These are phyloP conservation scores for Phenacoccus solenopsis DNA, from an alignment of 1,140 invertebrate genomes.

Conservation along the genomic window DNA sequence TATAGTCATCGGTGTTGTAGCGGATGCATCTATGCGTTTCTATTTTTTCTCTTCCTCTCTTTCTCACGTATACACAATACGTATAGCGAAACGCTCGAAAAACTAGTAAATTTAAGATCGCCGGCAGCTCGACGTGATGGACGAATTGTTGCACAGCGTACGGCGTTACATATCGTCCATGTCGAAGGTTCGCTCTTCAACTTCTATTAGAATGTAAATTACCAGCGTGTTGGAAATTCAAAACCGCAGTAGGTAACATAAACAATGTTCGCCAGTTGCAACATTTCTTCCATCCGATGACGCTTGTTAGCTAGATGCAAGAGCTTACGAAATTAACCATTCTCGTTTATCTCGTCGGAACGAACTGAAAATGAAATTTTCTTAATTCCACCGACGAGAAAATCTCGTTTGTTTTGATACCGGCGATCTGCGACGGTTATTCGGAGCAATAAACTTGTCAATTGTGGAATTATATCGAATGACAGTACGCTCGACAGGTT, in stretches of 20 bases:
- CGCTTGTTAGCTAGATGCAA: no score
- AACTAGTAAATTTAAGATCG: no score
- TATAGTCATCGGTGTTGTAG: no score
- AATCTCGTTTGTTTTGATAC: not conserved
- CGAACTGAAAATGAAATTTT: not conserved
- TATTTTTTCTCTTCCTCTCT: no score
- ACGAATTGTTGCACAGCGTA: not conserved
- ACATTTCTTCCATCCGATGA: not conserved
- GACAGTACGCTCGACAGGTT: not conserved
- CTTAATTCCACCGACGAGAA: not conserved
- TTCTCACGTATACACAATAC: no score
- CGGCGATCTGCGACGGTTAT: no score
- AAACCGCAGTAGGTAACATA: not conserved
- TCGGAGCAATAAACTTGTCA: not conserved
- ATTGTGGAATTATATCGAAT: not conserved
- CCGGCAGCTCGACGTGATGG: not conserved
- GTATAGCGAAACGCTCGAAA: no score
- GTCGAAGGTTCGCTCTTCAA: not conserved
- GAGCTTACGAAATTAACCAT: no score
- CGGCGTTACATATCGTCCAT: no score
- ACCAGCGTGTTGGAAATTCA: not conserved
- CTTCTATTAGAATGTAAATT: not conserved
- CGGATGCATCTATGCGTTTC: no score
- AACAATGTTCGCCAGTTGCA: not conserved
- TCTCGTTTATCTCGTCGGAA: no score